These are phyloP conservation scores for Caenorhabditis auriculariae DNA, from an alignment of 2,888 invertebrate genomes.

Conservation along the genomic window DNA sequence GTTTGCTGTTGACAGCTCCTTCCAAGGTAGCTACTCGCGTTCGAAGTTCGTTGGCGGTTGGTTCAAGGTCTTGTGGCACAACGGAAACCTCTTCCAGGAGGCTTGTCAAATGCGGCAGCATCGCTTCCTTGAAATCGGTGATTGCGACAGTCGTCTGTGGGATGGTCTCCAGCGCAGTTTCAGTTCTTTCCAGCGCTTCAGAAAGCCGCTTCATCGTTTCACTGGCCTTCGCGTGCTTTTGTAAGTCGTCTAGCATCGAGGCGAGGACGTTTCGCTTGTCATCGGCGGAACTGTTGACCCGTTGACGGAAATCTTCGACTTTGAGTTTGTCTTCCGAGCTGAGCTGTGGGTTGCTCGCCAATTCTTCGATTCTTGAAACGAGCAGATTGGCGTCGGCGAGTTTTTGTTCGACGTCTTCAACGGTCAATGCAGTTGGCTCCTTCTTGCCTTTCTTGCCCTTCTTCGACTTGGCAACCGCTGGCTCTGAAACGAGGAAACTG, in stretches of 20 bases:
- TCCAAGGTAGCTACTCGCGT: constrained; percentile 2
- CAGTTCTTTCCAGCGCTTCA: constrained; percentile 16
- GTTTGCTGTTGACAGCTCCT: constrained; percentile 4
- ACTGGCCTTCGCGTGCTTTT: constrained; percentile 7
- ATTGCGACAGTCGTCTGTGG: constrained; percentile 7
- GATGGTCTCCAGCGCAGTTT: constrained; percentile 5
- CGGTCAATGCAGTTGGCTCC: neutral
- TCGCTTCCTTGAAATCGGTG: constrained; percentile 5
- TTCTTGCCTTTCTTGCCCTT: constrained; percentile 6
- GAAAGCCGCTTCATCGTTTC: constrained; percentile 7
- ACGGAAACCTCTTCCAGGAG: neutral
- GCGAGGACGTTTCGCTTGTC: constrained; percentile 5
- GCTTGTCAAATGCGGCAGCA: constrained; percentile 1
- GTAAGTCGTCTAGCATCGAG: constrained; percentile 1
- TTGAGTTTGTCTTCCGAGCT: constrained; percentile 5
- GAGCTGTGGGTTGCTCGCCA: neutral
- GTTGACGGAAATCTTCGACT: neutral
- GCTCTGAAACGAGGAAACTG: constrained; percentile 5
- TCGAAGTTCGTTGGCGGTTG: constrained; percentile 1
- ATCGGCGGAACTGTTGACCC: neutral
- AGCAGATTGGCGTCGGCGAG: constrained; percentile 7
- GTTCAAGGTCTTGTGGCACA: neutral
- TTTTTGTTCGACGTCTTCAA: constrained; percentile 3
- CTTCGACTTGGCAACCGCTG: too few species aligned
- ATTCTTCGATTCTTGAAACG: constrained; percentile 9